Conservation (phyloP, 2,888 invertebrate species). For the Phalangium opilio region DNA sequence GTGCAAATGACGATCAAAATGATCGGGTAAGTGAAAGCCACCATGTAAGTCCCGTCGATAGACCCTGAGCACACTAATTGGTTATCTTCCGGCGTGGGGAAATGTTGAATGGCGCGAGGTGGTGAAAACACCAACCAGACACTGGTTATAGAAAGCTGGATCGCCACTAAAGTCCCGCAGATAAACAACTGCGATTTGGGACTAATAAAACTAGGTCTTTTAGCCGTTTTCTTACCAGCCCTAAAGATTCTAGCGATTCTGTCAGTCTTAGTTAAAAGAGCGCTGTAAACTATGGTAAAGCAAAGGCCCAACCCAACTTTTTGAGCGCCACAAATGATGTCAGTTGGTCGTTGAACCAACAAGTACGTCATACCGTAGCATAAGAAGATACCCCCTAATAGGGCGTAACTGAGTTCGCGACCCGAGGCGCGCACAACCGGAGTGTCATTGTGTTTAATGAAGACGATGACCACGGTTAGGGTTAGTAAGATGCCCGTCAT, state of each 20-base stretch:
- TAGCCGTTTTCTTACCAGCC: conserved; percentile 31
- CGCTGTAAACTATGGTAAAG: conserved; percentile 33
- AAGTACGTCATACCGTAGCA: conserved; percentile 33
- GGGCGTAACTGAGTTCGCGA: conserved; percentile 33
- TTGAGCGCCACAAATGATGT: conserved; percentile 31
- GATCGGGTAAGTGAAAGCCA: conserved; percentile 66
- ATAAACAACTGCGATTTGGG: conserved; percentile 35
- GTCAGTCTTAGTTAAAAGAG: conserved; percentile 35
- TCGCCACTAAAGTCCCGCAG: conserved; percentile 29
- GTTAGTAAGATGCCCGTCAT: conserved; percentile 31
- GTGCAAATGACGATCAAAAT: conserved; percentile 58
- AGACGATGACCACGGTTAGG: conserved; percentile 29
- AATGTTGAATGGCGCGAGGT: conserved; percentile 72
- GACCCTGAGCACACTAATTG: conserved; percentile 75
- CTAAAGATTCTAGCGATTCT: conserved; percentile 21
- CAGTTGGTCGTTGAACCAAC: conserved; percentile 29
- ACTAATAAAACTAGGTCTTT: conserved; percentile 34
- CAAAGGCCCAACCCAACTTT: conserved; percentile 32
- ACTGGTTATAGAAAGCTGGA: conserved; percentile 52
- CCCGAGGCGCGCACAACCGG: conserved; percentile 35
- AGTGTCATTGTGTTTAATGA: conserved; percentile 29
- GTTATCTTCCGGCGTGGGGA: conserved; percentile 82
- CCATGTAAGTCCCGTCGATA: conserved; percentile 58
- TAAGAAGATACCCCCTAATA: conserved; percentile 31
- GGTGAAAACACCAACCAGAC: conserved; percentile 86